Conservation (phyloP, 1,140 invertebrate species). For the Bathynomus jamesi region DNA sequence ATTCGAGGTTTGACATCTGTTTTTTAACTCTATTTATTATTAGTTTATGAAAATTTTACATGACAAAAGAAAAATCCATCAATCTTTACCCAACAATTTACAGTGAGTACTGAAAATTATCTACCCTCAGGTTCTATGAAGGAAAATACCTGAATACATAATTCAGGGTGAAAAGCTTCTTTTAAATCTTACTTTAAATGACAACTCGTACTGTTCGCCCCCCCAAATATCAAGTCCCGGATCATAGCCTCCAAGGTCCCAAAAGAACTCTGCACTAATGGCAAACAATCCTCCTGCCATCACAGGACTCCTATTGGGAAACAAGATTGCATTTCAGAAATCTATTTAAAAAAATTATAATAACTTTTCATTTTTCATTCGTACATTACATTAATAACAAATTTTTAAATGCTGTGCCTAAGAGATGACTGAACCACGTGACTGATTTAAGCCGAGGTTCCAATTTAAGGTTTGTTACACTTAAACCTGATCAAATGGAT, state of each 20-base stretch:
- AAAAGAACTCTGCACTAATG: constrained; percentile 54
- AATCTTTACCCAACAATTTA: too few relatives aligned
- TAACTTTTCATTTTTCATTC: not conserved
- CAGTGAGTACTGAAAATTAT: too few relatives aligned
- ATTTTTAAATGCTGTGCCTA: too few relatives aligned
- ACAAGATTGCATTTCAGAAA: not conserved
- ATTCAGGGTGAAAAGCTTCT: too few relatives aligned
- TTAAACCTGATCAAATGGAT: too few relatives aligned
- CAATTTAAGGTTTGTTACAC: too few relatives aligned
- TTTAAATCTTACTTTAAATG: constrained; percentile 54
- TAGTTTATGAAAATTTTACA: too few relatives aligned
- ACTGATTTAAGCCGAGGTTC: not conserved
- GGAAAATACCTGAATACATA: too few relatives aligned
- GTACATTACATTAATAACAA: not conserved
- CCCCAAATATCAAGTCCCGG: constrained; percentile 61
- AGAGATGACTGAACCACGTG: not conserved
- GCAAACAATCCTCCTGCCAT: constrained; percentile 59
- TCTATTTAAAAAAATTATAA: not conserved
- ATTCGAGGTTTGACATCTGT: too few relatives aligned
- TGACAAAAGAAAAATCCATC: too few relatives aligned
- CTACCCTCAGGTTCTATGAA: too few relatives aligned
- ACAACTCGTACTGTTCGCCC: constrained; percentile 59
- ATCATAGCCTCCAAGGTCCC: constrained; percentile 60
- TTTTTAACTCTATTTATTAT: too few relatives aligned
- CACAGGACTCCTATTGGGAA: constrained; percentile 26